phyloP scores from a whole-genome alignment of 2,888 invertebrate species.

The Drosophila cognata region DNA sequence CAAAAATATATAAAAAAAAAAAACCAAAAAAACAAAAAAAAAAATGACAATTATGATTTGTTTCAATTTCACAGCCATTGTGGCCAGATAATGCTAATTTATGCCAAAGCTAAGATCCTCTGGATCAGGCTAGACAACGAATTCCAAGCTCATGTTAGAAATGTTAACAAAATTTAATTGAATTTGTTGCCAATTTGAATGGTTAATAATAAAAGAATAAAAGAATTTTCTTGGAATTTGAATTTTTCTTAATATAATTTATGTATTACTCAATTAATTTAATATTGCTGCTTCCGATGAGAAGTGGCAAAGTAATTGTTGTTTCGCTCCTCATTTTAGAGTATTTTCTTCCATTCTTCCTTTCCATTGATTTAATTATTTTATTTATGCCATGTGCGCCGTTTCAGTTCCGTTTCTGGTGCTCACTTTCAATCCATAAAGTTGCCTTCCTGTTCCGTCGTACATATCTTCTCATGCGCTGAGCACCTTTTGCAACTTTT shows the following conservation, averaged over 20 bases:
- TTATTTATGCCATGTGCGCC: not conserved
- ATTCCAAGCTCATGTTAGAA: not conserved
- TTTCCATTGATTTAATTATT: too few relatives aligned
- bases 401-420: not conserved
- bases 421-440: not conserved
- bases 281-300: too few relatives aligned
- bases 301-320: not conserved
- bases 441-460: not conserved
- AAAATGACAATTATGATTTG: conserved; percentile 47
- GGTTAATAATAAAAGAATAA: not conserved
- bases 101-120: conserved; percentile 18
- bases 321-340: too few relatives aligned
- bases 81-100: conserved; percentile 44
- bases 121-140: conserved; percentile 3
- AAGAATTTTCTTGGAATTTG: too few relatives aligned
- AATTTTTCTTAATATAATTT: too few relatives aligned
- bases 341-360: fast-evolving
- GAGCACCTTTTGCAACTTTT: not conserved
- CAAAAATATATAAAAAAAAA: not conserved
- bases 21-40: not conserved
- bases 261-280: too few relatives aligned
- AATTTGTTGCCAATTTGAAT: too few relatives aligned
- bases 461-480: not conserved
- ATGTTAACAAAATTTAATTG: too few relatives aligned
- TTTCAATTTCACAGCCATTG: conserved; percentile 29